These are phyloP conservation scores for Oncorhynchus keta DNA, from an alignment of 2,113 vertebrate species.

Conservation along the genomic window DNA sequence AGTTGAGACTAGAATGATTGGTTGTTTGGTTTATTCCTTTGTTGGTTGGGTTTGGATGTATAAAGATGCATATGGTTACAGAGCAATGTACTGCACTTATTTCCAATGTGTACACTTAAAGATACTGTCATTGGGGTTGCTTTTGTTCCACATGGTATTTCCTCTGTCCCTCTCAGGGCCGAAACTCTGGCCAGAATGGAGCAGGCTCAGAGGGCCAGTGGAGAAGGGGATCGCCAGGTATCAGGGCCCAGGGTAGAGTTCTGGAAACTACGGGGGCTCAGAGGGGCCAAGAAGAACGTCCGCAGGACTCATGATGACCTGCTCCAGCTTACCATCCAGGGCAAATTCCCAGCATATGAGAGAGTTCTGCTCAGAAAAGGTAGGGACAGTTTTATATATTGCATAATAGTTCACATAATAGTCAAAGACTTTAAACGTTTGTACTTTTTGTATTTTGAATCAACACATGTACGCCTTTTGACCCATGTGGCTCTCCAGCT, in stretches of 20 bases:
- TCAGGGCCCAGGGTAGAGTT: slow-evolving; percentile 86
- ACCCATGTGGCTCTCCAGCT: slow-evolving; percentile 71
- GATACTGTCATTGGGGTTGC: neutral
- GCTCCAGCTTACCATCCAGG: slow-evolving; percentile 89
- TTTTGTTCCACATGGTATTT: too few species aligned
- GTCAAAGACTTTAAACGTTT: neutral
- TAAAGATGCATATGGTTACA: neutral
- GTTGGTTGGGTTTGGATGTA: neutral
- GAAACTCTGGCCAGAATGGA: slow-evolving; percentile 86
- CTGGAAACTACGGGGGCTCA: slow-evolving; percentile 93
- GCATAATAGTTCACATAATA: neutral
- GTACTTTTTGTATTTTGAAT: neutral
- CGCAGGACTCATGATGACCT: slow-evolving; percentile 87
- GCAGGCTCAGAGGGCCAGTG: slow-evolving; percentile 68
- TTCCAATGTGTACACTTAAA: neutral
- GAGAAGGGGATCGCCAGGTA: slow-evolving; percentile 39
- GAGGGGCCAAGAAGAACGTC: slow-evolving; percentile 85
- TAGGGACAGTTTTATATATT: slow-evolving; percentile 48
- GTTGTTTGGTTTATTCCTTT: neutral
- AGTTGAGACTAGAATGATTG: neutral
- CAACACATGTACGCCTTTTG: neutral
- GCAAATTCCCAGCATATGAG: slow-evolving; percentile 91
- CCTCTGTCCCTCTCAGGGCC: slow-evolving; percentile 71
- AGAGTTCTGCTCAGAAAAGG: slow-evolving; percentile 90
- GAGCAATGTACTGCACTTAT: neutral